A percentile compares a stretch with the other conserved stretches of the same genome.
Evolutionary conservation across 2,797 vertebrate species (phyloP).

Genomic region (Sebastes trivittatus): DNA sequence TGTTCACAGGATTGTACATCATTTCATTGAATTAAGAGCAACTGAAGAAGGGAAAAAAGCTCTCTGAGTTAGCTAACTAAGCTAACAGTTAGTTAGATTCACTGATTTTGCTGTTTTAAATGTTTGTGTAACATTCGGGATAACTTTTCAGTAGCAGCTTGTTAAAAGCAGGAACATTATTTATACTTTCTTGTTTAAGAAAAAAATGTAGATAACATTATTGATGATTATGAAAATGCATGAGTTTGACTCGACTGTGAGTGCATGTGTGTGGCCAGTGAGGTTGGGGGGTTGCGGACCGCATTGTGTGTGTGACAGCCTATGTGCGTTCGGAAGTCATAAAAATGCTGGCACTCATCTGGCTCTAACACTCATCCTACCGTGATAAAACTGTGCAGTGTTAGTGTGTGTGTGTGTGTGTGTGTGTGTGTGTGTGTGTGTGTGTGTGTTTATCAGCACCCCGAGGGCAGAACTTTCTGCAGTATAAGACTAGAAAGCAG

Average conservation of each 20-base stretch:
- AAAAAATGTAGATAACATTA: neutral
- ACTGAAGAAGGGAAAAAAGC: neutral
- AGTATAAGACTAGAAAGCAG: slow-evolving; percentile 65
- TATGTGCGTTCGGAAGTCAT: neutral
- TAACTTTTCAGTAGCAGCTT: neutral
- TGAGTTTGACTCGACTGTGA: neutral
- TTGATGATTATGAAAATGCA: neutral
- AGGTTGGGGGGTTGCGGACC: neutral
- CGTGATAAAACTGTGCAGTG: slow-evolving; percentile 22
- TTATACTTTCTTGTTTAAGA: neutral
- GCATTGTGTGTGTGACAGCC: neutral
- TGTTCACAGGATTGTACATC: neutral
- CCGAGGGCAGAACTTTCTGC: slow-evolving; percentile 52
- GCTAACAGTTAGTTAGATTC: neutral
- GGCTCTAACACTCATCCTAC: slow-evolving; percentile 23
- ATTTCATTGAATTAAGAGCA: neutral
- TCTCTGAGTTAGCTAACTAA: neutral
- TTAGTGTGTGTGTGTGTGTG: slow-evolving; percentile 13
- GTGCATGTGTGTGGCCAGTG: neutral
- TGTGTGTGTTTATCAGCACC: slow-evolving; percentile 25
- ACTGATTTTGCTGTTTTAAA: neutral
- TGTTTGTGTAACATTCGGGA: neutral
- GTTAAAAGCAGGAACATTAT: neutral
- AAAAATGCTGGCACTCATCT: slow-evolving; percentile 23
- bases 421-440: slow-evolving; percentile 5